These are phyloP conservation scores for Marmota flaviventris DNA, from an alignment of 2,113 vertebrate genomes.

Conservation along the genomic window DNA sequence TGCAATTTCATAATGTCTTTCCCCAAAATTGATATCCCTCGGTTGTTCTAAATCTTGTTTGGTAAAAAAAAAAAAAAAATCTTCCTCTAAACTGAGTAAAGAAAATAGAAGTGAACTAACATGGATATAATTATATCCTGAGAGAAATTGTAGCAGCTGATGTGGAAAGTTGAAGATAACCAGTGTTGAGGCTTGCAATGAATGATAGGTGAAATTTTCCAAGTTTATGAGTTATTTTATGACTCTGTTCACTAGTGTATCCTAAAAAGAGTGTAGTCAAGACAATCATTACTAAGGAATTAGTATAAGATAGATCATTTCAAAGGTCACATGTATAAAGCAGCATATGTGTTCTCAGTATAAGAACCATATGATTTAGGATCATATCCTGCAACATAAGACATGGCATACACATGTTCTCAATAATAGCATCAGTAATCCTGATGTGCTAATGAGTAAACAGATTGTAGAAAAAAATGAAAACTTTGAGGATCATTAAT, in stretches of 20 bases:
- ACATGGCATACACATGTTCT: not conserved
- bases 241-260: not conserved
- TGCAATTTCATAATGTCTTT: not conserved
- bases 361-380: not conserved
- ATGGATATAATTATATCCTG: not conserved
- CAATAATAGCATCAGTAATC: not conserved
- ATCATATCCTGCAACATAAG: not conserved
- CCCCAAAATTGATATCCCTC: not conserved
- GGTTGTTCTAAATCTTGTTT: constrained; percentile 3
- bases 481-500: not conserved
- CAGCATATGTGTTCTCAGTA: not conserved
- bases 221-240: not conserved
- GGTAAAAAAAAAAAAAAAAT: not conserved
- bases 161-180: constrained; percentile 13
- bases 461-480: not conserved
- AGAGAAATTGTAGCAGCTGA: not conserved
- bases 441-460: not conserved
- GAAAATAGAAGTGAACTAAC: constrained; percentile 10
- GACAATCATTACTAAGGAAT: not conserved
- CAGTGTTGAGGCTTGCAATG: not conserved
- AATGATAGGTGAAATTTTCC: not conserved
- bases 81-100: constrained; percentile 5
- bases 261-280: not conserved
- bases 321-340: not conserved
- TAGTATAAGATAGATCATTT: not conserved